Evolutionary conservation across 64 coral and sea anemone genomes (phyloP).

Genomic region (Trachythela sp.): DNA sequence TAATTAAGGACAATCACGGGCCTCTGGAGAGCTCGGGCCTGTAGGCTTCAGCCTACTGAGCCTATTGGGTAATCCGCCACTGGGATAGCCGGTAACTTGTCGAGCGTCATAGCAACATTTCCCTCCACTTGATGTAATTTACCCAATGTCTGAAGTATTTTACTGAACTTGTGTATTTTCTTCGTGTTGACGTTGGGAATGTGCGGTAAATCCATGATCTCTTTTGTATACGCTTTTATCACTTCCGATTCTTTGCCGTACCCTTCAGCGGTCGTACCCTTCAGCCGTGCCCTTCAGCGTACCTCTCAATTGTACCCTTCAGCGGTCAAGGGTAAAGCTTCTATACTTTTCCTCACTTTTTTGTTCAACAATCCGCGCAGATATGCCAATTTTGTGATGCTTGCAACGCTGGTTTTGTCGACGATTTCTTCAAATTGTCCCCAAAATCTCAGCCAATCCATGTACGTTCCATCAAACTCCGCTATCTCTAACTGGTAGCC

Average conservation of each 20-base stretch:
- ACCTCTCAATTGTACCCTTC: neutral
- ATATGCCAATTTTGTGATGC: neutral
- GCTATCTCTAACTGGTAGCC: neutral
- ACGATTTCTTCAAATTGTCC: neutral
- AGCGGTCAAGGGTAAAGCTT: neutral
- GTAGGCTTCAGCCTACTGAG: too few species aligned
- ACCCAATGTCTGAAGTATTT: neutral
- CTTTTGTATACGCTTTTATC: neutral
- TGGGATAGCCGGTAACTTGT: neutral
- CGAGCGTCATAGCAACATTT: neutral
- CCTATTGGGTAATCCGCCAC: too few species aligned
- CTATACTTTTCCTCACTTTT: neutral
- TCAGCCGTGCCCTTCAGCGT: too few species aligned
- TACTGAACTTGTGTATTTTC: neutral
- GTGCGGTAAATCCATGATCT: neutral
- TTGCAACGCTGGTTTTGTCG: neutral
- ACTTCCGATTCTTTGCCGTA: neutral
- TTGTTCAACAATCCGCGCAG: neutral
- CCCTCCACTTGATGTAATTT: neutral
- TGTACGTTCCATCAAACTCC: neutral
- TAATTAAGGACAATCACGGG: too few species aligned
- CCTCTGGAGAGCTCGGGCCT: too few species aligned
- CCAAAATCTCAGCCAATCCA: neutral
- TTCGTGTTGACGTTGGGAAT: neutral
- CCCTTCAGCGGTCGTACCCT: neutral